A percentile compares a stretch with the other conserved stretches of the same genome.
Conservation (phyloP, 2,888 invertebrate species). For the Andricus quercusramuli region DNA sequence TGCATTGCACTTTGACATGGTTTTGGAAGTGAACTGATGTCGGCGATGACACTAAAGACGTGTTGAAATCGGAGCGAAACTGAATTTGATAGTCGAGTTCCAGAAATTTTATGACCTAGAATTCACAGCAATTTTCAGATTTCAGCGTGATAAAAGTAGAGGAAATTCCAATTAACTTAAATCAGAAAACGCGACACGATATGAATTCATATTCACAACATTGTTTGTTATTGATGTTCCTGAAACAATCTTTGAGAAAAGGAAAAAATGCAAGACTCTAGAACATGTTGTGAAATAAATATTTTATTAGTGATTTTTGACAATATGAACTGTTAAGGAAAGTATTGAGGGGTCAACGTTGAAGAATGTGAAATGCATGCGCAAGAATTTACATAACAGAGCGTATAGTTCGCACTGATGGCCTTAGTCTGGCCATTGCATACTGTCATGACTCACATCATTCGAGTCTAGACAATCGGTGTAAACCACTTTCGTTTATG, state of each 20-base stretch:
- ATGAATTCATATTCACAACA: neutral
- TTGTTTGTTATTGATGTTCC: neutral
- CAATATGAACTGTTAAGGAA: neutral
- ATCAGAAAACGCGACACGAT: neutral
- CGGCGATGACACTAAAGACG: constrained; percentile 5
- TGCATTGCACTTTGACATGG: constrained; percentile 37
- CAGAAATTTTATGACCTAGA: constrained; percentile 1
- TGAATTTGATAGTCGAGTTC: constrained; percentile 19
- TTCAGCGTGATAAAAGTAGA: neutral
- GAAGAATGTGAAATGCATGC: constrained; percentile 28
- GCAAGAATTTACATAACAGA: constrained; percentile 21
- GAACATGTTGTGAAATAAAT: neutral
- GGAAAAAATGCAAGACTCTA: neutral
- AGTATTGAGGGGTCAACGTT: constrained; percentile 19
- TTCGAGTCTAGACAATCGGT: constrained; percentile 38
- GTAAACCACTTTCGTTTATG: constrained; percentile 1
- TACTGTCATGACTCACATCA: constrained; percentile 41
- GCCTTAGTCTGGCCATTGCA: constrained; percentile 41
- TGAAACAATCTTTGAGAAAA: neutral
- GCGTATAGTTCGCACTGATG: constrained; percentile 36
- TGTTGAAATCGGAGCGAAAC: neutral
- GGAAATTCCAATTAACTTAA: neutral
- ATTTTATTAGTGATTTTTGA: neutral
- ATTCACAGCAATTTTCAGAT: neutral
- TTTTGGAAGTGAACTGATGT: constrained; percentile 17